Conservation (phyloP, 2,113 vertebrate genomes). For the Calidris pygmaea region DNA sequence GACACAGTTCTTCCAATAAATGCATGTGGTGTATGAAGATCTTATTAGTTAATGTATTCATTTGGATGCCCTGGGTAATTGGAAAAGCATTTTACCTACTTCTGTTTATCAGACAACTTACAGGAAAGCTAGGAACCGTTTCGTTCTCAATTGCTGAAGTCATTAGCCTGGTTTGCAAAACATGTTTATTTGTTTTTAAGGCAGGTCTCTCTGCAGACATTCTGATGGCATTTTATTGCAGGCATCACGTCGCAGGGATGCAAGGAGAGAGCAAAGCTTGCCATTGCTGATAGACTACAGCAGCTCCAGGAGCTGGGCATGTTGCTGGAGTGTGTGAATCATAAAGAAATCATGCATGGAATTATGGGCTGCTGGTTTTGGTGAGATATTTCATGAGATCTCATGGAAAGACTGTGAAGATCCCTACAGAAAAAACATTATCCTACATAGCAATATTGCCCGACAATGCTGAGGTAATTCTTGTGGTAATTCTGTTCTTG, state of each 20-base stretch:
- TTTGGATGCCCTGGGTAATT: not conserved
- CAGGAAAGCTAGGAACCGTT: not conserved
- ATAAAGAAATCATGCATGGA: not conserved
- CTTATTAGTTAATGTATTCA: not conserved
- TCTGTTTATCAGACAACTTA: conserved; percentile 9
- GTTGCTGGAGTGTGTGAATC: not conserved
- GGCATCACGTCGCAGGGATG: too few species aligned
- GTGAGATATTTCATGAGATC: not conserved
- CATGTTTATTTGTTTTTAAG: not conserved
- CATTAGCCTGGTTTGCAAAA: not conserved
- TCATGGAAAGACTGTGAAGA: not conserved
- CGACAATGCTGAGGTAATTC: not conserved
- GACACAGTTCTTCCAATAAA: not conserved
- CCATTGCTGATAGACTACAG: not conserved
- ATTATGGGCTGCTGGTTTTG: not conserved
- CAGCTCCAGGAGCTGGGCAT: not conserved
- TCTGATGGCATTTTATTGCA: not conserved
- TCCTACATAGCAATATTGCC: not conserved
- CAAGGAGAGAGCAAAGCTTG: not conserved
- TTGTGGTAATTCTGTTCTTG: not conserved
- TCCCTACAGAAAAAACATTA: not conserved
- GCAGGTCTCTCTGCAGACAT: not conserved
- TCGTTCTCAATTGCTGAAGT: not conserved
- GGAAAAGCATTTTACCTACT: not conserved
- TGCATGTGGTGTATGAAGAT: not conserved